These are phyloP conservation scores for Nebria brevicollis DNA, from an alignment of 2,888 invertebrate genomes.

Conservation along the genomic window DNA sequence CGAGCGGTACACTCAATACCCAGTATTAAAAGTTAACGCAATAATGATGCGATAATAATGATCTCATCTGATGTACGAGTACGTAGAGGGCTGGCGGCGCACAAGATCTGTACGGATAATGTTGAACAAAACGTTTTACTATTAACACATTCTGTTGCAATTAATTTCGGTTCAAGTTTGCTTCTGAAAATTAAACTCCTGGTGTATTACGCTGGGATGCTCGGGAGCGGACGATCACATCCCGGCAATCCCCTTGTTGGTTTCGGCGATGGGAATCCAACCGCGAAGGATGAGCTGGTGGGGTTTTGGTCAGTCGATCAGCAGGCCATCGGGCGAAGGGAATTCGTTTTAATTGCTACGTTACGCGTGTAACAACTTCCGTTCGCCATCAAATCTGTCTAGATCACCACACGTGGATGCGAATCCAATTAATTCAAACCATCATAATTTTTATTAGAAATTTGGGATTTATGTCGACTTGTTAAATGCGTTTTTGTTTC, in stretches of 20 bases:
- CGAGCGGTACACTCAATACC: neutral
- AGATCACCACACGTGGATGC: too few species aligned
- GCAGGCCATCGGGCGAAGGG: neutral
- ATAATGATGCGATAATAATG: neutral
- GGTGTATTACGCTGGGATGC: neutral
- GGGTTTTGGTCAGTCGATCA: slow-evolving; percentile 1
- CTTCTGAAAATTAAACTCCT: neutral
- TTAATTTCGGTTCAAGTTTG: neutral
- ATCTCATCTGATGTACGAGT: neutral
- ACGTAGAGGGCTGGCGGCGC: neutral
- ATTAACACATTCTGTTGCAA: neutral
- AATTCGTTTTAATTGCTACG: neutral
- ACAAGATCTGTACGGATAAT: neutral
- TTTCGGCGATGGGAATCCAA: neutral
- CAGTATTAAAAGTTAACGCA: neutral
- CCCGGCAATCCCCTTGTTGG: neutral
- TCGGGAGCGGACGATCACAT: neutral
- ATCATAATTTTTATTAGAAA: too few species aligned
- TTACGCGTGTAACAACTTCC: neutral
- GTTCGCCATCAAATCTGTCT: neutral
- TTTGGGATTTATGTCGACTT: too few species aligned
- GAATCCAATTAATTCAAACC: too few species aligned
- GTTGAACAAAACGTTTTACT: neutral
- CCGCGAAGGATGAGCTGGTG: neutral
- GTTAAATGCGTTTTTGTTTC: too few species aligned